Base-by-base conservation (phyloP, 2,797 vertebrate genomes). In the Anas bahamensis region DNA sequence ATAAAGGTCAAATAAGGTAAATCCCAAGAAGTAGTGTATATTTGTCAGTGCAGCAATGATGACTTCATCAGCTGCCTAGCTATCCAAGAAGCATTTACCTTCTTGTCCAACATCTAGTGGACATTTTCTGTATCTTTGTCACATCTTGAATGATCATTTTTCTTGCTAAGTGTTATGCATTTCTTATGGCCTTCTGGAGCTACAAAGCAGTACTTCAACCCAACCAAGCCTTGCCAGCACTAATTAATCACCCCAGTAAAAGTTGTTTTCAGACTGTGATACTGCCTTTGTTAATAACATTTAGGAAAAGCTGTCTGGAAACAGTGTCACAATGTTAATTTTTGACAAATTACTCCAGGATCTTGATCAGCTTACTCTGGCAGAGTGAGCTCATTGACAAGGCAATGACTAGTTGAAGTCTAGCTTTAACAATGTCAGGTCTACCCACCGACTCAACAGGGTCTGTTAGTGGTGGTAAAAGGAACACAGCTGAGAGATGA, bases 281-380 rank as follows among this genome's bases (percentile, higher is more conserved):
- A 37, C 24, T 81, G 64, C 6, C 35, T 92, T 93, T 95, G 33
- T 83, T 82, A 95, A 92, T 17, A 92, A 15, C 37, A 71, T 88
- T 92, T 84, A 91, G 69, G 50, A 90, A 83, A 90, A 89, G n/a
- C 56, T 86, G 59, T 52, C 90, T 80, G 59, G 48, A 89, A 66
- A 83, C 73, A 82, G 71, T 92, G 80, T 83, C 90, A 92, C 16
- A 10, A 9, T 33, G 48, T 71, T 86, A 94, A 76, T 83, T 93
- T 93, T 87, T 96, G 81, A 95, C 52, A 87, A 85, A 94, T 94
- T 89, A 83, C 72, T 50, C 11, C 39, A 81, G 56, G 50, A 85
- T 72, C 37, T 65, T 90, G 66, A 64, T 85, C 60, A 72, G 44
- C 22, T 41, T 79, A 46, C 21, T 50, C 10, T 77, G 72, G 65